These are phyloP conservation scores for Archocentrus centrarchus DNA, from an alignment of 2,113 vertebrate species.

Conservation along the genomic window DNA sequence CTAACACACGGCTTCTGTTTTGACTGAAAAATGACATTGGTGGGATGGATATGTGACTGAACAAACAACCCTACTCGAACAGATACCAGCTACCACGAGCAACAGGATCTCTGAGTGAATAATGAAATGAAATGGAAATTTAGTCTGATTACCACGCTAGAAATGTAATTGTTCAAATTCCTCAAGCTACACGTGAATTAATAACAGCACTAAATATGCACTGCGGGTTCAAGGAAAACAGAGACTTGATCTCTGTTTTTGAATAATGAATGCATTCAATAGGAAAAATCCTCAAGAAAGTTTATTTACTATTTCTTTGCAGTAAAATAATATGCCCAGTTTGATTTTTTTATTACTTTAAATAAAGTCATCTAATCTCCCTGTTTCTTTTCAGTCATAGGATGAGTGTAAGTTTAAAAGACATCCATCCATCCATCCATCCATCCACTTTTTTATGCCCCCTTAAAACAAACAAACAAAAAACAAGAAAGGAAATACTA, in stretches of 20 bases:
- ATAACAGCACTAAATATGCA: not conserved
- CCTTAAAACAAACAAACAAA: not conserved
- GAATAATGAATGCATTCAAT: slow-evolving; percentile 9
- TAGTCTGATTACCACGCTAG: slow-evolving; percentile 17
- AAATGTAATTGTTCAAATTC: slow-evolving; percentile 19
- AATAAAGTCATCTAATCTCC: not conserved
- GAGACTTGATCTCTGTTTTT: not conserved
- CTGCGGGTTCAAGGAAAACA: not conserved
- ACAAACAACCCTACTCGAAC: slow-evolving; percentile 9
- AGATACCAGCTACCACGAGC: not conserved
- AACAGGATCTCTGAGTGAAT: slow-evolving; percentile 13
- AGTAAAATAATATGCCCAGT: not conserved
- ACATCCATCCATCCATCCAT: not conserved
- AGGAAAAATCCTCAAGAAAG: not conserved
- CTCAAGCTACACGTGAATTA: slow-evolving; percentile 16
- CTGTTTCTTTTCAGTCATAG: not conserved
- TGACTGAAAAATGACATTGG: slow-evolving; percentile 9
- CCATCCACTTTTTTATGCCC: not conserved
- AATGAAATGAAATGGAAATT: slow-evolving; percentile 28
- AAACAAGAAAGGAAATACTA: not conserved
- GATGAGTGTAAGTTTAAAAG: not conserved
- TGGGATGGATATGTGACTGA: slow-evolving; percentile 2
- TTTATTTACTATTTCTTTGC: not conserved
- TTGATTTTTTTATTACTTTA: not conserved
- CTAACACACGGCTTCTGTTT: not conserved